Evolutionary conservation across 2,797 vertebrate genomes (phyloP).

Genomic region (Streptopelia turtur): DNA sequence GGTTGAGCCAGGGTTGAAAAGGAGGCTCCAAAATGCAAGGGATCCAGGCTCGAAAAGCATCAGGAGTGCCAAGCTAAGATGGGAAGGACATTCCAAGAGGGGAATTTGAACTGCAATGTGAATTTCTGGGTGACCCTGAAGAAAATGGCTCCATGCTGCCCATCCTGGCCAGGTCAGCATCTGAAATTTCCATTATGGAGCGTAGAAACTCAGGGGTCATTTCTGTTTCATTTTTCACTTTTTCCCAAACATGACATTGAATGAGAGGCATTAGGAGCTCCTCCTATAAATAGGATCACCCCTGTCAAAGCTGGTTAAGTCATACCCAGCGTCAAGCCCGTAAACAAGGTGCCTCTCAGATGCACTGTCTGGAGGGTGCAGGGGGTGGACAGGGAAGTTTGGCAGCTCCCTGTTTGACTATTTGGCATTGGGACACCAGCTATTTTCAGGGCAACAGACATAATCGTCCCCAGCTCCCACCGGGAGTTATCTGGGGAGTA

Average conservation of each 20-base stretch:
- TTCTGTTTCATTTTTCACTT: constrained; percentile 51
- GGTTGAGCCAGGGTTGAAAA: neutral
- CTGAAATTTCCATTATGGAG: constrained; percentile 47
- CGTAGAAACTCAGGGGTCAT: constrained; percentile 27
- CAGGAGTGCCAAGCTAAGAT: neutral
- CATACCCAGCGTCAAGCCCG: constrained; percentile 23
- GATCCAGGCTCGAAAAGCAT: neutral
- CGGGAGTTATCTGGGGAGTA: neutral
- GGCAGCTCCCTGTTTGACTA: neutral
- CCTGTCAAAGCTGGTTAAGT: constrained; percentile 67
- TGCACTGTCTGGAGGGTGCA: neutral
- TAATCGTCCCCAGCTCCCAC: neutral
- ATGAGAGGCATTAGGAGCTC: constrained; percentile 52
- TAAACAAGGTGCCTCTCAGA: constrained; percentile 45
- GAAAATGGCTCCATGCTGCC: neutral
- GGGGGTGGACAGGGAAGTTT: neutral
- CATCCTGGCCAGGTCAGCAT: constrained; percentile 40
- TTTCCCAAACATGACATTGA: constrained; percentile 57
- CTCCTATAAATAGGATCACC: constrained; percentile 64
- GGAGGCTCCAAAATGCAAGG: neutral
- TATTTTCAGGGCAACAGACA: neutral
- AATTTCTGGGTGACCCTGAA: constrained; percentile 9
- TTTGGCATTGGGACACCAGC: neutral
- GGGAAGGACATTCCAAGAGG: neutral
- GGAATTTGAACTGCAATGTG: neutral